A percentile compares a stretch with the other conserved stretches of the same genome.
These are phyloP conservation scores for Sebastes reedi DNA, from an alignment of 2,797 vertebrate species.

Conservation along the genomic window DNA sequence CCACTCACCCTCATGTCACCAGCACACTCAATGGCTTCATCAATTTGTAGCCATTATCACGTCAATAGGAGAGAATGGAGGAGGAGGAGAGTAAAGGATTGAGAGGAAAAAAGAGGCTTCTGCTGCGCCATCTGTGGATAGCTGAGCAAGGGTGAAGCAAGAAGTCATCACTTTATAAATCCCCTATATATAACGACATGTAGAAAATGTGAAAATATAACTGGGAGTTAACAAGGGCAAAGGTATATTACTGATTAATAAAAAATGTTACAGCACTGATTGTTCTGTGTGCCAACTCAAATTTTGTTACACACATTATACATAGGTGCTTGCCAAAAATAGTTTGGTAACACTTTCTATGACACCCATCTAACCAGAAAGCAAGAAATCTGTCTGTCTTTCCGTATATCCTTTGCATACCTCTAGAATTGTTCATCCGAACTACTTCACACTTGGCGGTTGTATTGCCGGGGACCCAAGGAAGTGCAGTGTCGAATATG, in stretches of 20 bases:
- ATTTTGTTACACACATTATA: background rate
- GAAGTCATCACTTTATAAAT: background rate
- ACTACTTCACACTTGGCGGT: too few species aligned
- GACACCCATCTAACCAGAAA: rapidly evolving
- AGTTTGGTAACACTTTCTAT: rapidly evolving
- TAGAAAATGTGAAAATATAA: background rate
- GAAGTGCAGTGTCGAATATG: too few species aligned
- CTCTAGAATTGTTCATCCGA: rapidly evolving
- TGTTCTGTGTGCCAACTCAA: background rate
- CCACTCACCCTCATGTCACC: slow-evolving; percentile 66
- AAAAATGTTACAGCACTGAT: background rate
- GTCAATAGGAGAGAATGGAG: slow-evolving; percentile 82
- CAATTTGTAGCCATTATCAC: slow-evolving; percentile 81
- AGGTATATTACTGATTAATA: background rate
- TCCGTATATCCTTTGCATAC: too few species aligned
- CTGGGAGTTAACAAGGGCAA: background rate
- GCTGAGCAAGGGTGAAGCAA: slow-evolving; percentile 9
- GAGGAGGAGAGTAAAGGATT: slow-evolving; percentile 46
- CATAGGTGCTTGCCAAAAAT: rapidly evolving
- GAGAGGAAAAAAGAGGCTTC: slow-evolving; percentile 28
- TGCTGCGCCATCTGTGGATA: slow-evolving; percentile 71
- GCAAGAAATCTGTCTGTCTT: too few species aligned
- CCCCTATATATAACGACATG: background rate
- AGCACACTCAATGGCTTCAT: slow-evolving; percentile 73
- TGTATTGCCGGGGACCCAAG: too few species aligned